These are phyloP conservation scores for Coenonympha arcania DNA, from an alignment of 2,888 invertebrate species.

Conservation along the genomic window DNA sequence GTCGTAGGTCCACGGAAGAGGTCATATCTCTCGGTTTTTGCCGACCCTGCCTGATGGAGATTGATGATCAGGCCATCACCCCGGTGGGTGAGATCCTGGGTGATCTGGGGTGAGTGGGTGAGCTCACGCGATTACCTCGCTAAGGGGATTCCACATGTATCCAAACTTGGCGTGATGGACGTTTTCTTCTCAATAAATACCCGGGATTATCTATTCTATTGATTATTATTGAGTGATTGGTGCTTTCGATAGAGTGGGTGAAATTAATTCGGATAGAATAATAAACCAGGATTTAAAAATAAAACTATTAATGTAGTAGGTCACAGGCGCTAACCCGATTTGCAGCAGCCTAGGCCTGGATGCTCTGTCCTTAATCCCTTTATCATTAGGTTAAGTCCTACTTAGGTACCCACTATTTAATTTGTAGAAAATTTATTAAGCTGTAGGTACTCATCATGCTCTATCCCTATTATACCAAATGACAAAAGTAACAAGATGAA, in stretches of 20 bases:
- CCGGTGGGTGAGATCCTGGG: conserved; percentile 37
- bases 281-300: too few relatives aligned
- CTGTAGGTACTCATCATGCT: too few relatives aligned
- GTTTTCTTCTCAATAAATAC: conserved; percentile 51
- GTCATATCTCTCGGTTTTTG: conserved; percentile 60
- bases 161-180: conserved; percentile 72
- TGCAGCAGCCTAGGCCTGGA: too few relatives aligned
- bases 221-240: conserved; percentile 14
- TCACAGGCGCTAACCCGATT: too few relatives aligned
- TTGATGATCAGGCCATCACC: conserved; percentile 59
- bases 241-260: conserved; percentile 7
- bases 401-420: too few relatives aligned
- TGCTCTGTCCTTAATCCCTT: too few relatives aligned
- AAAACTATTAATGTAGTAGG: too few relatives aligned
- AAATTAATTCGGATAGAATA: too few relatives aligned
- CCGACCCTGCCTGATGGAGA: conserved; percentile 63
- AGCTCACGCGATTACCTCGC: conserved; percentile 58
- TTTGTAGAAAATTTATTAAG: too few relatives aligned
- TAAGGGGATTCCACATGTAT: conserved; percentile 63
- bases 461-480: too few relatives aligned
- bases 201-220: conserved; percentile 27
- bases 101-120: neutral
- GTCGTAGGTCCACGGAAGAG: conserved; percentile 42
- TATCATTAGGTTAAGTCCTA: too few relatives aligned
- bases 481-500: too few relatives aligned